Evolutionary conservation across 2,888 invertebrate species (phyloP).

Genomic region (Latheticus oryzae): DNA sequence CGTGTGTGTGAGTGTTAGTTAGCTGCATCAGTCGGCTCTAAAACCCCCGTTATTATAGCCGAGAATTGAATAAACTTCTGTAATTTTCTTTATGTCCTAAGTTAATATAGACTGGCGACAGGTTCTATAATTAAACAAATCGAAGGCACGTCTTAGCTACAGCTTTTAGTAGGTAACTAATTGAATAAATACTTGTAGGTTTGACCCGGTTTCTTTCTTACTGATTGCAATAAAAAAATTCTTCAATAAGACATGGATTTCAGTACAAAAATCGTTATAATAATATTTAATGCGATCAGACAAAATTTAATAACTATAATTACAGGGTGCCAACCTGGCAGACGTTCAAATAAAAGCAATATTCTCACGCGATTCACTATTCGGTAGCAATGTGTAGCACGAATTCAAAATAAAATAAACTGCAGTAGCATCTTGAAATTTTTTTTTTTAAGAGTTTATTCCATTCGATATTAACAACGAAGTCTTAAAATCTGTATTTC

Average conservation of each 20-base stretch:
- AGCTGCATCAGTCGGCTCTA: slow-evolving; percentile 14
- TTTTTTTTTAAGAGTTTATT: too few relatives aligned
- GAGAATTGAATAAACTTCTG: slow-evolving; percentile 23
- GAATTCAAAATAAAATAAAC: slow-evolving; percentile 34
- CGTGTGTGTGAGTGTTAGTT: slow-evolving; percentile 26
- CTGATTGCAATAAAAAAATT: too few relatives aligned
- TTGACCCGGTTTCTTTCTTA: slow-evolving; percentile 2
- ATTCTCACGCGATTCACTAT: slow-evolving; percentile 53
- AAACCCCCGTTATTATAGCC: slow-evolving; percentile 9
- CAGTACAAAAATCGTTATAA: slow-evolving; percentile 32
- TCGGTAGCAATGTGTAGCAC: slow-evolving; percentile 50
- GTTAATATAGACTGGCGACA: slow-evolving; percentile 41
- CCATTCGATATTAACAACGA: too few relatives aligned
- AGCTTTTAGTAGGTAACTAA: slow-evolving; percentile 32
- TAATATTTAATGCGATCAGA: slow-evolving; percentile 50
- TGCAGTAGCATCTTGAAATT: slow-evolving; percentile 12
- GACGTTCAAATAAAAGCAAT: slow-evolving; percentile 50
- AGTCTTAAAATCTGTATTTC: slow-evolving; percentile 8
- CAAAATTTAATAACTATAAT: slow-evolving; percentile 51
- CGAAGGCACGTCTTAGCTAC: slow-evolving; percentile 38
- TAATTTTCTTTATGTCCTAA: slow-evolving; percentile 38
- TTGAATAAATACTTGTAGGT: slow-evolving; percentile 28
- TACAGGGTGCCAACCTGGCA: slow-evolving; percentile 51
- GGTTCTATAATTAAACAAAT: slow-evolving; percentile 44
- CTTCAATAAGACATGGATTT: too few relatives aligned